phyloP scores from a whole-genome alignment of 2,888 invertebrate species.

The Sminthurides aquaticus region DNA sequence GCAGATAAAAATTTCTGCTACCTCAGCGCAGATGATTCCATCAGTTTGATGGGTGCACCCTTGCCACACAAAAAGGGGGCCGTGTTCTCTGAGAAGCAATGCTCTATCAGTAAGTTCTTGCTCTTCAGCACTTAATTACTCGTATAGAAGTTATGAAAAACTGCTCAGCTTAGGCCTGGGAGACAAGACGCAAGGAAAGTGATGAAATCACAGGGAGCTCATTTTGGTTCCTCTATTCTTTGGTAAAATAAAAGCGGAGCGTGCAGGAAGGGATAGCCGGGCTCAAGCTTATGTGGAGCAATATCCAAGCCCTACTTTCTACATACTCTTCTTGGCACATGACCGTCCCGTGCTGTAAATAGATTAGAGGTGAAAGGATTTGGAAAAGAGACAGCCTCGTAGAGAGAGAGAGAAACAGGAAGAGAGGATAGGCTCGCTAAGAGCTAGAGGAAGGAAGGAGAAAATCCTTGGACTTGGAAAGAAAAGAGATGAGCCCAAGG shows the following conservation, averaged over 20 bases:
- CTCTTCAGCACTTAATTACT: not conserved
- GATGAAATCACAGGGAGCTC: no score
- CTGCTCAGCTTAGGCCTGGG: no score
- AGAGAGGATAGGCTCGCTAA: no score
- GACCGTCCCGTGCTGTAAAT: not conserved
- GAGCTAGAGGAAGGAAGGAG: no score
- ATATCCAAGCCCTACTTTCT: no score
- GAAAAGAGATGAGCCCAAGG: not conserved
- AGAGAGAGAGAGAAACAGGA: no score
- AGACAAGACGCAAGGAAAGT: no score
- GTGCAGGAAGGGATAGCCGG: no score
- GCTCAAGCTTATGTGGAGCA: no score
- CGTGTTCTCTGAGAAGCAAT: constrained; percentile 48
- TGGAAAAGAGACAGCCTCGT: not conserved
- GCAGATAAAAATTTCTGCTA: constrained; percentile 48
- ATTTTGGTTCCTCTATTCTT: no score
- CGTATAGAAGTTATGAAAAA: no score
- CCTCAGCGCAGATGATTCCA: constrained; percentile 49
- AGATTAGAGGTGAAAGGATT: not conserved
- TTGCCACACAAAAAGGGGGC: constrained; percentile 45
- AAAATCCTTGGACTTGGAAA: not conserved
- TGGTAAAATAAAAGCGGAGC: no score
- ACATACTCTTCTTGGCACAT: not conserved
- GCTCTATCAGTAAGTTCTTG: constrained; percentile 47
- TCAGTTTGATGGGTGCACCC: constrained; percentile 46